Conservation (phyloP, 2,888 invertebrate species). For the Pyrochroa serraticornis region DNA sequence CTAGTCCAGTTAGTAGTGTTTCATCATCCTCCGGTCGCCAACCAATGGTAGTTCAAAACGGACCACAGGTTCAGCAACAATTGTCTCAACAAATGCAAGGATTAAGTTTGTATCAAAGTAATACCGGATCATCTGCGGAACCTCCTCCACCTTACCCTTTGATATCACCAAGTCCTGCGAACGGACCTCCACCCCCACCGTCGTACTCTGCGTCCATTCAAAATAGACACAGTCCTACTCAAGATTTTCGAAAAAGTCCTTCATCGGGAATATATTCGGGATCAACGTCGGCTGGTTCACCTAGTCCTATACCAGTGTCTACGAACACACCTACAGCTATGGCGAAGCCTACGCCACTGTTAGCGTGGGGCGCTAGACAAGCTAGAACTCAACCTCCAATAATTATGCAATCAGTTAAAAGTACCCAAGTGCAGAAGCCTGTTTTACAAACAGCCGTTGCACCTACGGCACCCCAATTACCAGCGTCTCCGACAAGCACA, state of each 20-base stretch:
- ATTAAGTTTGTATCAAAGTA: conserved; percentile 75
- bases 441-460: conserved; percentile 93
- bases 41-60: conserved; percentile 83
- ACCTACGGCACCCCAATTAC: conserved; percentile 78
- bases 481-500: conserved; percentile 58
- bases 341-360: conserved; percentile 80
- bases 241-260: conserved; percentile 79
- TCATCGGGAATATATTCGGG: conserved; percentile 87
- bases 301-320: conserved; percentile 76
- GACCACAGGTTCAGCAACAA: conserved; percentile 82
- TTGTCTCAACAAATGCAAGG: conserved; percentile 88
- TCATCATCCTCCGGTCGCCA: conserved; percentile 61
- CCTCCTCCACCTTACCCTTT: conserved; percentile 68
- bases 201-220: conserved; percentile 87
- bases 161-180: conserved; percentile 60
- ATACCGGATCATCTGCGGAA: conserved; percentile 65
- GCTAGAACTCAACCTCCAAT: conserved; percentile 91
- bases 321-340: conserved; percentile 68
- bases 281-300: conserved; percentile 79
- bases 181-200: conserved; percentile 77
- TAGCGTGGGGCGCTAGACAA: conserved; percentile 85
- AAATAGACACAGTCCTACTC: conserved; percentile 85
- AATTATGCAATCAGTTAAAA: conserved; percentile 96
- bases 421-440: conserved; percentile 94
- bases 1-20: conserved; percentile 70